Evolutionary conservation across 2,113 vertebrate species (phyloP).

Genomic region (Cairina moschata): DNA sequence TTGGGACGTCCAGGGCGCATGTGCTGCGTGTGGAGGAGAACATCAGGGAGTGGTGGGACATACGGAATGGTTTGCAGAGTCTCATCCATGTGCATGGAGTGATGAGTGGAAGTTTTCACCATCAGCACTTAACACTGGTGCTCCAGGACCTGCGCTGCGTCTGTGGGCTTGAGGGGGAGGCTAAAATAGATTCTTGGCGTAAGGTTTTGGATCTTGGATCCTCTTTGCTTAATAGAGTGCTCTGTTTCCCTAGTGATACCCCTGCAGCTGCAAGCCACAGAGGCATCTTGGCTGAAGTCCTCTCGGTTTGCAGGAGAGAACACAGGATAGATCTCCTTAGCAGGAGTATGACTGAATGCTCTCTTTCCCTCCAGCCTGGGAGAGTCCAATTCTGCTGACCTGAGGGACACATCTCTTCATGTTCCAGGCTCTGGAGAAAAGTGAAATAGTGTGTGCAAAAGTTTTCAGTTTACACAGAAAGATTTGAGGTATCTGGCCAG

Average conservation of each 20-base stretch:
- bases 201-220: conserved; percentile 7
- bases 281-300: conserved; percentile 48
- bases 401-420: neutral
- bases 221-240: conserved; percentile 47
- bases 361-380: neutral
- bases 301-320: conserved; percentile 17
- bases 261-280: conserved; percentile 62
- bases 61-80: neutral
- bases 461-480: conserved; percentile 2
- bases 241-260: conserved; percentile 38
- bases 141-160: neutral
- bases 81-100: accelerated
- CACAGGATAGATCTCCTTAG: neutral
- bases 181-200: conserved; percentile 52
- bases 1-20: accelerated
- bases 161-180: neutral
- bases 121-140: neutral
- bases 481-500: conserved; percentile 5
- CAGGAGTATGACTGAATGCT: conserved; percentile 10
- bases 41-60: accelerated
- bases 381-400: neutral
- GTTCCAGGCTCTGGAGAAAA: conserved; percentile 7
- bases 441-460: neutral
- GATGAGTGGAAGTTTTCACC: neutral
- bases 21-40: accelerated